Conservation (phyloP, 2,888 invertebrate genomes). For the Hydropsyche betteni region DNA sequence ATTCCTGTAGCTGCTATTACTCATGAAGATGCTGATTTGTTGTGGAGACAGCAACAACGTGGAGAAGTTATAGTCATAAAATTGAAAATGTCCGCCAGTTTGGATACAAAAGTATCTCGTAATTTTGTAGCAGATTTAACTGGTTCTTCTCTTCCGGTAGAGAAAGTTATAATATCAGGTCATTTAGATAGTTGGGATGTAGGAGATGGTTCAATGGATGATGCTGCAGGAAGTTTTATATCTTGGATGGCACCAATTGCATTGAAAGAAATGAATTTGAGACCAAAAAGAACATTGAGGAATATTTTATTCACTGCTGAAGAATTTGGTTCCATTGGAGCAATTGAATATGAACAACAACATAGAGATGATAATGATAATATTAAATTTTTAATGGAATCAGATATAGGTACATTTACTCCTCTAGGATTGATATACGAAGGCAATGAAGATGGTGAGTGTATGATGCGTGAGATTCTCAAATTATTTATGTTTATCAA, state of each 20-base stretch:
- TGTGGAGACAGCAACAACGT: constrained; percentile 66
- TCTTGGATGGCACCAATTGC: constrained; percentile 79
- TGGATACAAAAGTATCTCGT: constrained; percentile 69
- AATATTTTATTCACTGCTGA: constrained; percentile 85
- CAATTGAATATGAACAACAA: constrained; percentile 68
- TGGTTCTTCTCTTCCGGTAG: constrained; percentile 63
- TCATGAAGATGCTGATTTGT: constrained; percentile 72
- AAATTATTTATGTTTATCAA: constrained; percentile 74
- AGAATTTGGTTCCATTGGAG: constrained; percentile 77
- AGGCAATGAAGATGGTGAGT: constrained; percentile 69
- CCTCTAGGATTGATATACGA: constrained; percentile 75
- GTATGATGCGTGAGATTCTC: constrained; percentile 74
- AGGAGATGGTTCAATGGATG: constrained; percentile 90
- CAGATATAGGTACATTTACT: constrained; percentile 83
- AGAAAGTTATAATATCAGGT: constrained; percentile 79
- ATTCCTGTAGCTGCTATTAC: constrained; percentile 74
- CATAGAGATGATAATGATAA: constrained; percentile 69
- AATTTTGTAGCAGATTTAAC: constrained; percentile 78
- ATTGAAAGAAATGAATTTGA: constrained; percentile 70
- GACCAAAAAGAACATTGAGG: constrained; percentile 76
- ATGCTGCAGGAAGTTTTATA: constrained; percentile 82
- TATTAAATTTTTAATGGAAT: constrained; percentile 82
- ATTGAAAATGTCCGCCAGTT: constrained; percentile 73
- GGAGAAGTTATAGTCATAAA: constrained; percentile 58
- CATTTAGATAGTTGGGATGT: constrained; percentile 91